These are phyloP conservation scores for Protophormia terraenovae DNA, from an alignment of 2,888 invertebrate species.

Conservation along the genomic window DNA sequence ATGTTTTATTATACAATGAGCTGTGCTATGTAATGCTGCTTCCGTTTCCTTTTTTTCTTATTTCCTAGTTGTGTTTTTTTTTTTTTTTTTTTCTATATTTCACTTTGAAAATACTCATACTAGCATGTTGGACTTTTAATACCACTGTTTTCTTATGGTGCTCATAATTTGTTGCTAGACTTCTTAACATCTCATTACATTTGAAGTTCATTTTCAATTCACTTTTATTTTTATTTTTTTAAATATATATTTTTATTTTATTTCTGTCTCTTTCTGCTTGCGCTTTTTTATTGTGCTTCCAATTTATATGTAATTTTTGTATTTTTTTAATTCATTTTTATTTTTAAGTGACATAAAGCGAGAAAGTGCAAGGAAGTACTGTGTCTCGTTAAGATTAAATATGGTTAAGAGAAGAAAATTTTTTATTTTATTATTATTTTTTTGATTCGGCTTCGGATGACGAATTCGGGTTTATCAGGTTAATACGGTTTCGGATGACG, in stretches of 20 bases:
- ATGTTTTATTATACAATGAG: background rate
- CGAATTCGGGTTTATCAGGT: too few relatives aligned
- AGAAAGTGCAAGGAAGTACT: too few relatives aligned
- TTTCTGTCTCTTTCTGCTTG: background rate
- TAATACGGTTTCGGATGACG: too few relatives aligned
- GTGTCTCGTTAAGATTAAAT: too few relatives aligned
- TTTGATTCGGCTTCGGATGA: too few relatives aligned
- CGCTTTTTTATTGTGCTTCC: background rate
- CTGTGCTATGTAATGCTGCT: constrained; percentile 1
- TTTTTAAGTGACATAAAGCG: too few relatives aligned
- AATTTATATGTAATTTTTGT: background rate
- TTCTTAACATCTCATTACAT: constrained; percentile 49
- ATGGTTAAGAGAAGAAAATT: too few relatives aligned
- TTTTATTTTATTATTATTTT: too few relatives aligned
- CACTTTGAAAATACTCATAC: background rate
- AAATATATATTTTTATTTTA: background rate
- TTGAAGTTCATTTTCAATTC: constrained; percentile 46
- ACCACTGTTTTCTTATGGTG: too few relatives aligned
- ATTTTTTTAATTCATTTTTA: too few relatives aligned
- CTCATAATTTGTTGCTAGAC: constrained; percentile 27
- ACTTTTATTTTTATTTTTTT: background rate
- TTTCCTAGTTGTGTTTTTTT: background rate
- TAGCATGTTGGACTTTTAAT: background rate
- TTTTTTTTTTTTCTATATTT: background rate
- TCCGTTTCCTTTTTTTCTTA: constrained; percentile 39